Percentiles rank a stretch among this genome's conserved stretches.
phyloP scores from a whole-genome alignment of 2,113 vertebrate species.

The Burhinus bistriatus region DNA sequence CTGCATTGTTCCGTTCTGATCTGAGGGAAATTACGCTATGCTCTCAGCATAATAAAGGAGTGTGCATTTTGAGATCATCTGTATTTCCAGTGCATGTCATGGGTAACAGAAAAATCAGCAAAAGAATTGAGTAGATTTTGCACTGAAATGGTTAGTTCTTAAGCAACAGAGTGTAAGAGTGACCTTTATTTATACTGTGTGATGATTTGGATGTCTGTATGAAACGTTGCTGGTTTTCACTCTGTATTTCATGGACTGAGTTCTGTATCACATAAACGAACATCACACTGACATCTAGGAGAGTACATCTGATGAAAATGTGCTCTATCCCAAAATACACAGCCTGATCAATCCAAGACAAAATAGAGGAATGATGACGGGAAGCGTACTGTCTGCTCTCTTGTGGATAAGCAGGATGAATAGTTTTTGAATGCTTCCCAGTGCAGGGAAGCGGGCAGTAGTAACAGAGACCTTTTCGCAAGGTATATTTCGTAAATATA shows the following conservation, averaged over 20 bases:
- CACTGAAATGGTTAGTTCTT: background rate
- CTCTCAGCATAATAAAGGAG: background rate
- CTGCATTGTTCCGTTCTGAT: background rate
- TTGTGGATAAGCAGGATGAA: background rate
- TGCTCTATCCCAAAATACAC: background rate
- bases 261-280: background rate
- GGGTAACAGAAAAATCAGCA: background rate
- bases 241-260: background rate
- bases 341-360: background rate
- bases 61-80: background rate
- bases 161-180: background rate
- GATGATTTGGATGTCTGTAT: background rate
- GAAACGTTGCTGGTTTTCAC: background rate
- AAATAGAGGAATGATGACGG: background rate
- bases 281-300: background rate
- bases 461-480: background rate
- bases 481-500: background rate
- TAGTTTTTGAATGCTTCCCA: background rate
- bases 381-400: background rate
- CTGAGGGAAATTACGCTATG: background rate
- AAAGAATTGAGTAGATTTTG: background rate
- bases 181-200: background rate
- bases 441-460: background rate
- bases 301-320: background rate
- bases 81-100: background rate